Percentiles rank a stretch among this genome's conserved stretches.
phyloP scores from a whole-genome alignment of 2,797 vertebrate genomes.

The Nasua narica region DNA sequence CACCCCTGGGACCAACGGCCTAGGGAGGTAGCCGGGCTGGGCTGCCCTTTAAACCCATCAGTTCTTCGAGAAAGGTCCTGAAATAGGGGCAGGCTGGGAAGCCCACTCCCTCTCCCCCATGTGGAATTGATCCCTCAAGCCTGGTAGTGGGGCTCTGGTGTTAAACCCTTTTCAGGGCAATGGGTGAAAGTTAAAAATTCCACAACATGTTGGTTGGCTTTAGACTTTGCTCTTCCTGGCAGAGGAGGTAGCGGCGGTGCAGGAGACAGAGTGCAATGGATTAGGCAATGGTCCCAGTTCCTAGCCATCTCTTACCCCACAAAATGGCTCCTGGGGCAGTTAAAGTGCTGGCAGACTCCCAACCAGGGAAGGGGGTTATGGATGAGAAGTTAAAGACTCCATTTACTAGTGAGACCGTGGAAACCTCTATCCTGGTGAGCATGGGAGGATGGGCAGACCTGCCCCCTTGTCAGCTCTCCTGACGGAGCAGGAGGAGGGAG shows the following conservation, averaged over 20 bases:
- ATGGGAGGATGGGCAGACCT: background rate
- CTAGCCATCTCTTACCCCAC: background rate
- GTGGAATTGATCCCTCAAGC: background rate
- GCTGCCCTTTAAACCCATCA: background rate
- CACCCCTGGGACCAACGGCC: background rate
- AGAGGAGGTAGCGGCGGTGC: background rate
- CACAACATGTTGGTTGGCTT: slow-evolving; percentile 12
- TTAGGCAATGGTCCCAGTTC: background rate
- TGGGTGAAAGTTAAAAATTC: slow-evolving; percentile 58
- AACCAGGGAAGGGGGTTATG: background rate
- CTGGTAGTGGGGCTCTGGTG: background rate
- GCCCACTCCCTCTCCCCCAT: background rate
- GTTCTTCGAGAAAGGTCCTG: background rate
- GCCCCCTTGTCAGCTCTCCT: background rate
- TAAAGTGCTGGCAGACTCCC: background rate
- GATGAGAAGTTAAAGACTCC: background rate
- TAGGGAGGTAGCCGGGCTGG: background rate
- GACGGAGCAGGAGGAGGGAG: background rate
- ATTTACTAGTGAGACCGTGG: background rate
- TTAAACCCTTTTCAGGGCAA: background rate
- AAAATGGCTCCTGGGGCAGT: background rate
- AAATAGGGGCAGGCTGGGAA: background rate
- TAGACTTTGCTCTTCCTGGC: slow-evolving; percentile 47
- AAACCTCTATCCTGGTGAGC: background rate
- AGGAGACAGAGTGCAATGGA: background rate